These are phyloP conservation scores for Tetraneura akinire DNA, from an alignment of 1,140 invertebrate species.

Conservation along the genomic window DNA sequence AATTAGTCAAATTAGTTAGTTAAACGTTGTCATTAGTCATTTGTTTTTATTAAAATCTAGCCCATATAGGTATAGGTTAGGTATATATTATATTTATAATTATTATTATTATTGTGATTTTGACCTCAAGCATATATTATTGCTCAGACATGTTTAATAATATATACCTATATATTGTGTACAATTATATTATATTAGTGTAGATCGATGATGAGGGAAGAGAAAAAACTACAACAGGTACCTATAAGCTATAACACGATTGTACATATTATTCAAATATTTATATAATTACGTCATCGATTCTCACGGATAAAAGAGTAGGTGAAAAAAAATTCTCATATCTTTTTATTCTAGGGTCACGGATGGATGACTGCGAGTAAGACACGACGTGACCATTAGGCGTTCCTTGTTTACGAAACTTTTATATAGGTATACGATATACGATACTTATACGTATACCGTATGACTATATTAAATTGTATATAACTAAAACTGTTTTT, in stretches of 20 bases:
- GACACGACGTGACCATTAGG: slow-evolving; percentile 48
- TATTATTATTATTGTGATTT: slow-evolving; percentile 11
- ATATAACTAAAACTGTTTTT: slow-evolving; percentile 4
- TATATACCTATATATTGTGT: not conserved
- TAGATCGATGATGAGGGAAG: not conserved
- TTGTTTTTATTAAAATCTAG: slow-evolving; percentile 12
- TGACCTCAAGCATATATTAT: not conserved
- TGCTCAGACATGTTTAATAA: not conserved
- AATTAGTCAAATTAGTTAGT: too few relatives aligned
- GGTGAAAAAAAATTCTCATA: slow-evolving; percentile 33
- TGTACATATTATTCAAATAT: slow-evolving; percentile 37
- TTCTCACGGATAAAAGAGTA: slow-evolving; percentile 41
- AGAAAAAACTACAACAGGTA: not conserved
- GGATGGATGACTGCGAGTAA: not conserved
- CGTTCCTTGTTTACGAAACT: slow-evolving; percentile 43
- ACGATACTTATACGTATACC: too few relatives aligned
- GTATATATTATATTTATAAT: too few relatives aligned
- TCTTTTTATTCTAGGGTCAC: slow-evolving; percentile 41
- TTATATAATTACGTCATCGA: slow-evolving; percentile 47
- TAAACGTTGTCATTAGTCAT: not conserved
- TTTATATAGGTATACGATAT: not conserved
- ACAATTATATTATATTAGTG: slow-evolving; percentile 1
- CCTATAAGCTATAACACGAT: too few relatives aligned
- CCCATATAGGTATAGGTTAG: too few relatives aligned
- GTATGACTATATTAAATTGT: too few relatives aligned